Evolutionary conservation across 2,797 vertebrate genomes (phyloP), one percentile per base, ranked within the genome.

Genomic region (Xenopus petersii): DNA sequence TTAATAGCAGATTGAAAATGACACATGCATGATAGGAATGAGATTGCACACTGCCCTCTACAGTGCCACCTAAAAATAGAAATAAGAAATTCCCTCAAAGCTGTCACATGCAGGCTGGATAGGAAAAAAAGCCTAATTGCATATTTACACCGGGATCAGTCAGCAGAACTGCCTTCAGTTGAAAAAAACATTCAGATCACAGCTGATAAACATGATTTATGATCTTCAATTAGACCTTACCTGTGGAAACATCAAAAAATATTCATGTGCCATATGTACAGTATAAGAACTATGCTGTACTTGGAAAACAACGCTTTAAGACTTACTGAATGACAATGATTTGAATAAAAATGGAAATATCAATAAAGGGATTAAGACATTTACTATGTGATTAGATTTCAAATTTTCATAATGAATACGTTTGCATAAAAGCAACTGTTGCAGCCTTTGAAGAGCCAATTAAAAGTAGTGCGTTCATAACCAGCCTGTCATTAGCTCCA

Each of bases 11-110:
- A 60, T 26, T 13, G 55, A 71, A 72, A 46, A 72, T 56, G 47
- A 49, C 74, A 72, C n/a, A 30, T 26, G 69, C 64, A 67, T 72
- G 26, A 30, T 26, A 26, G 68, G 75, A 75, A 71, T 17, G 24
- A 77, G 75, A 77, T 72, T 62, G 62, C 69, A 77, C 56, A 77
- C 69, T 77, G 75, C 75, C 75, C 75, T 77, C 70, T 77, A 56
- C 63, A 71, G 75, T 58, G n/a, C 63, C 30, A 12, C 17, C 33
- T 16, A 56, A 33, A 36, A 62, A 71, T 33, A 24, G 30, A 47
- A 5, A 67, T 8, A 0, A 24, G 59, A 24, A 70, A 49, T 75
- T 47, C 55, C 61, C 9, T 36, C 3, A 17, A 21, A 42, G 17
- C 21, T 71, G 58, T 33, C 70, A 72, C 46, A 59, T 48, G 70